Conservation (phyloP, 1,140 invertebrate species). For the Solenopsis fugax region DNA sequence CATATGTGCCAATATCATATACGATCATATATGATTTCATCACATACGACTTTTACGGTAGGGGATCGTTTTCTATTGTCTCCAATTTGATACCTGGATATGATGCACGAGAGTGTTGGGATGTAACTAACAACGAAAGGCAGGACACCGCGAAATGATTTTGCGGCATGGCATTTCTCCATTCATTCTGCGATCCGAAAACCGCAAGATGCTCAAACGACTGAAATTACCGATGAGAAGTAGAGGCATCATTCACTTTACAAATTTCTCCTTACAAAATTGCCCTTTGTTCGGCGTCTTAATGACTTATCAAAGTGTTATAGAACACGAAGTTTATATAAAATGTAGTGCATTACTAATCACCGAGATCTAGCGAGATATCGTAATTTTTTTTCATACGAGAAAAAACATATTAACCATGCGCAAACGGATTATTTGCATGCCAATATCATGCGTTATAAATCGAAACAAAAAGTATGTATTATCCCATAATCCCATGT, state of each 20-base stretch:
- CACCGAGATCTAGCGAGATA: conserved; percentile 10
- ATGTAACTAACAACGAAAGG: conserved; percentile 65
- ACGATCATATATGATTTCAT: too few relatives aligned
- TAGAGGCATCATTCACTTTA: not conserved
- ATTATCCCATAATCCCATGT: too few relatives aligned
- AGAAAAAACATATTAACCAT: not conserved
- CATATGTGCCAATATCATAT: too few relatives aligned
- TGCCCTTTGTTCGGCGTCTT: conserved; percentile 2
- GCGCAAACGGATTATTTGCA: conserved; percentile 15
- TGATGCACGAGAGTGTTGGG: conserved; percentile 13
- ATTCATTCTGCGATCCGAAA: conserved; percentile 63
- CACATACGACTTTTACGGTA: too few relatives aligned
- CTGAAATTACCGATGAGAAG: conserved; percentile 8
- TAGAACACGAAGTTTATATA: not conserved
- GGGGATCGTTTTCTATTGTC: not conserved
- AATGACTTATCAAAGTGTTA: conserved; percentile 20
- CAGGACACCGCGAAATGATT: conserved; percentile 49
- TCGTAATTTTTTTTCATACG: not conserved
- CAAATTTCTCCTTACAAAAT: conserved; percentile 8
- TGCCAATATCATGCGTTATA: conserved; percentile 9
- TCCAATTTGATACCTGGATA: not conserved
- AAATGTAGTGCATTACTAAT: conserved; percentile 32
- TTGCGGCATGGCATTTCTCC: conserved; percentile 41
- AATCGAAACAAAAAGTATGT: conserved; percentile 8
- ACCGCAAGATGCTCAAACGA: conserved; percentile 67